Base-by-base conservation (phyloP, 2,113 vertebrate genomes). In the Pseudorectes ferrugineus region DNA sequence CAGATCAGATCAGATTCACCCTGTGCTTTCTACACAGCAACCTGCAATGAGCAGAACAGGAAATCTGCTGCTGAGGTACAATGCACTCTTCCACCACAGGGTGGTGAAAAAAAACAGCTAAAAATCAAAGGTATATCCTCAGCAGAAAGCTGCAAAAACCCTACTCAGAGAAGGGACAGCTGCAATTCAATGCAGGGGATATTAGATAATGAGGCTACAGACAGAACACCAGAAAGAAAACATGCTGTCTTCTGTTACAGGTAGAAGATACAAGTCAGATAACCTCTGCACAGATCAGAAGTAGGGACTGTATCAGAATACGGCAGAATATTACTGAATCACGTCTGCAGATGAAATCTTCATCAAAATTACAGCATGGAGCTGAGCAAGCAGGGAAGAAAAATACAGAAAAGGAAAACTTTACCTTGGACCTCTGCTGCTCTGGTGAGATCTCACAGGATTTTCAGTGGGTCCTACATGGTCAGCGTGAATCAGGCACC, bases 181-280 rank as follows among this genome's bases (percentile, higher is more conserved):
- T 95, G 93, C 91, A 97, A 65, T 96, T 97, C 94, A 95, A 68
- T 85, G 63, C 95, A 95, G 95, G 74, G 87, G 93, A 76, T 86
- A 79, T 96, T 88, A 97, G 95, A 57, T 89, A 96, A 95, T 63
- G 75, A 98, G 91, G 85, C 94, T 95, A 97, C 71, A 92, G 95
- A 92, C 92, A 94, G 93, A 96, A 92, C 14, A 89, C 22, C 78
- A 90, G 87, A 88, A 85, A 85, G 77, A 76, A 94, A 96, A 91
- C 49, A 55, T 3, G 10, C 35, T 78, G 85, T 49, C 85, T 91
- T 54, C 81, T 89, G 21, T 42, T n/a, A 89, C 19, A 46, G 71
- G 73, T 43, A 78, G 61, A 85, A 91, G 70, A 85, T n/a, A 58
- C 36, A 75, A 85, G 46, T 68, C 88, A 70, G 87, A 76, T 59